Base-by-base conservation (phyloP, 2,888 invertebrate species). In the Chydorus sphaericus region DNA sequence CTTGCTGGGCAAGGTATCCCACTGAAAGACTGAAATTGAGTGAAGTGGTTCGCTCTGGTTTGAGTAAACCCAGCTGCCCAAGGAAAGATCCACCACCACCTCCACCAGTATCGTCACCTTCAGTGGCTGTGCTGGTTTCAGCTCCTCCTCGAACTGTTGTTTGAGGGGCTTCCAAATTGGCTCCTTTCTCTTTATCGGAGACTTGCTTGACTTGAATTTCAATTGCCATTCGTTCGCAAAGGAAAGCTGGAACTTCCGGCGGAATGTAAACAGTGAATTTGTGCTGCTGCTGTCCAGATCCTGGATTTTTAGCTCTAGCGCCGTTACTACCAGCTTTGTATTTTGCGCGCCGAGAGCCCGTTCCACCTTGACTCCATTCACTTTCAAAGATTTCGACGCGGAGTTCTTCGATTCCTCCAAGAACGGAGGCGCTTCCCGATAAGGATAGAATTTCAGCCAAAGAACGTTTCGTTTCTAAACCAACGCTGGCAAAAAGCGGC, bases 321-420 rank as follows among this genome's bases (percentile, higher is more conserved):
- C 49, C 55, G 33, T n/a, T 36, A 10, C 16, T 29, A 14, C 16
- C 57, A 20, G 20, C 26, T 78, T 4, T 55, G 54, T 18, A 52
- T 52, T 48, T 56, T 54, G 62, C 58, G 58, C 61, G 53, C 36
- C 62, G 60, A 7, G 61, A 54, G 1, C 60, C 61, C 49, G 62
- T 62, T 3, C 60, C 62, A 10, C 37, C 44, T 31, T 60, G 60
- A 20, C 81, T 81, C 65, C 79, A 78, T 68, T 93, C 92, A 63
- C 92, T 89, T 61, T 94, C 93, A 5, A 93, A 90, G 69, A 96
- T 94, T 70, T 94, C 90, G 58, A 94, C 87, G 61, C 88, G 80
- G 74, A 94, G 81, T 6, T 83, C 80, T 64, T 92, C 91, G 72
- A 94, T 82, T 65, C 83, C 82, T 6, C 87, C 87, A 60, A 85